Evolutionary conservation across 2,888 invertebrate genomes (phyloP), one percentile per base, ranked within the genome.

Genomic region (Callosobruchus maculatus): DNA sequence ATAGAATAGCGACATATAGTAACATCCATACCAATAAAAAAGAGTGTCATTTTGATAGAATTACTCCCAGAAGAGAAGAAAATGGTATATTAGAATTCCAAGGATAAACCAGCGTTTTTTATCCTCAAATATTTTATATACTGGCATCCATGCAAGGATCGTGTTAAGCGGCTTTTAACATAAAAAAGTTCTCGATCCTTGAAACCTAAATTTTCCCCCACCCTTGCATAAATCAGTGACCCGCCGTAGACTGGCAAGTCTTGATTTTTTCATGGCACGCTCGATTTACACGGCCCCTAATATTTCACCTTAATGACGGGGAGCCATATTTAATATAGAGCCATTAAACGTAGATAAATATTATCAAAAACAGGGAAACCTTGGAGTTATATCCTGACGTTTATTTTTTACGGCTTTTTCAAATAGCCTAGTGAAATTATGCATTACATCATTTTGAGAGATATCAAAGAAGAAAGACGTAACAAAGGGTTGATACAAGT

Each of bases 231-330:
- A 31, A 22, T 26, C 71, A 66, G 49, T 74, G 75, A 76, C 75
- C 73, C 73, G 49, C 70, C 68, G n/a, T 49, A 5, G 13, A 49
- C 49, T 49, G 49, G 49, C 4, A 49, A 70, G 71, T 68, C 68
- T 68, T 72, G 71, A 75, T 78, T 77, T 78, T 72, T 67, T 75
- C 76, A 74, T 76, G 74, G 73, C 74, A 75, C 74, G 71, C 77
- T 77, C 75, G 77, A 72, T 71, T 68, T 67, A 76, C 74, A 75
- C 74, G 72, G 71, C 70, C 72, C 67, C 67, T 74, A 72, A 77
- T 77, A 77, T 76, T 77, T 75, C 71, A 76, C 71, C 68, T 72
- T 77, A 77, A 78, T 77, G 76, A 77, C 74, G 49, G 68, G 68
- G 67, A 74, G 72, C 74, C 74, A 74, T 77, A 72, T 76, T 78